Base-by-base conservation (phyloP, 64 coral and sea anemone genomes). In the Pocillopora verrucosa region DNA sequence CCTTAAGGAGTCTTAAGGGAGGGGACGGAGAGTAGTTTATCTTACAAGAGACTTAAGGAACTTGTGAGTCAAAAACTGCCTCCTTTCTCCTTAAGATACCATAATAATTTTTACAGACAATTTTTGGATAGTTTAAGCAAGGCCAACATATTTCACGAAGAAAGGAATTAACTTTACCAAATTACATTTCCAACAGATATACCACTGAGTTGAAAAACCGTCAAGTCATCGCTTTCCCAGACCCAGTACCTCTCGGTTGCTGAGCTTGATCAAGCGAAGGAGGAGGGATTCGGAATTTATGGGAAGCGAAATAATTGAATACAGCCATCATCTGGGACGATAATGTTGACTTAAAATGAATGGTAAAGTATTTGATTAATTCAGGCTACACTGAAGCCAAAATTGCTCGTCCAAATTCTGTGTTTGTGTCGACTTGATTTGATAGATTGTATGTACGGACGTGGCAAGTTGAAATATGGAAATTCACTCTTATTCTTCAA, bases 281-380 rank as follows among this genome's bases (percentile, higher is more conserved):
- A 3, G 41, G 41, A 51, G 7, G 41, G 41, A 51, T 51, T 51
- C 75, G 60, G 82, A 92, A 61, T 56, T 86, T 59, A 76, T 85
- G 37, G 59, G 65, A 92, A 87, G 86, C 86, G 90, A 57, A 91
- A 75, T 84, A 83, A 56, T 41, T 61, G 10, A 19, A 57, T 74
- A 57, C 45, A 15, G 38, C 59, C 51, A 69, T 34, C 81, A 70
- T 30, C 36, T 89, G 60, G 76, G 83, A 88, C 19, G 89, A 87
- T 87, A 78, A 91, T 96, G 95, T 84, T 93, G 64, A 63, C 92
- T 60, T 96, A 96, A 96, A 87, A 96, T 96, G 95, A 96, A 96
- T 62, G 95, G 95, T 96, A 90, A 96, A 83, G 78, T 24, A 36
- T 17, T 72, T 56, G 9, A 45, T 45, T 16, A 56, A 14, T 58